A percentile compares a stretch with the other conserved stretches of the same genome.
Conservation (phyloP, 2,113 vertebrate genomes). For the Balaenoptera acutorostrata region DNA sequence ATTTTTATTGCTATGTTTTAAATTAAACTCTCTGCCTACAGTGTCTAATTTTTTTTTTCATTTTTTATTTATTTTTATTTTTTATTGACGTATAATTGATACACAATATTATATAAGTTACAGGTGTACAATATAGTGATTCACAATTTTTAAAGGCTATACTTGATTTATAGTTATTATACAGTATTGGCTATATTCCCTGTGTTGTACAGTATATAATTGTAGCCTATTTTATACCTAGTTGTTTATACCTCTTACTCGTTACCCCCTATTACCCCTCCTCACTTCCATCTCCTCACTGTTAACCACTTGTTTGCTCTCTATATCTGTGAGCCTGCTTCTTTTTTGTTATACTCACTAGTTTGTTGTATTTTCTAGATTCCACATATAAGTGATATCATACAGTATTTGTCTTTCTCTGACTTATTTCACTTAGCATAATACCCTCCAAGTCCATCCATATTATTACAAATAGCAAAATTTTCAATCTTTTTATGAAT, state of each 20-base stretch:
- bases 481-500: not conserved
- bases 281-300: not conserved
- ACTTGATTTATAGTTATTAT: not conserved
- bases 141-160: not conserved
- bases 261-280: not conserved
- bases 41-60: not conserved
- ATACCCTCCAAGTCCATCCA: not conserved
- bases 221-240: not conserved
- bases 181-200: not conserved
- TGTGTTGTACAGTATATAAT: not conserved
- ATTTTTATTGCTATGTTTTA: not conserved
- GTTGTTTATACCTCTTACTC: not conserved
- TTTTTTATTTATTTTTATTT: not conserved
- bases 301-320: not conserved
- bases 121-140: not conserved
- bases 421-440: not conserved
- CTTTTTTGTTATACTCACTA: not conserved
- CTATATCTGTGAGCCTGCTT: not conserved
- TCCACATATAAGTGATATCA: not conserved
- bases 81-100: not conserved
- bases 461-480: not conserved
- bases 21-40: not conserved
- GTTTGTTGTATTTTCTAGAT: not conserved
- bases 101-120: not conserved
- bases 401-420: not conserved